Evolutionary conservation across 2,113 vertebrate genomes (phyloP).

Genomic region (Phalacrocorax aristotelis): DNA sequence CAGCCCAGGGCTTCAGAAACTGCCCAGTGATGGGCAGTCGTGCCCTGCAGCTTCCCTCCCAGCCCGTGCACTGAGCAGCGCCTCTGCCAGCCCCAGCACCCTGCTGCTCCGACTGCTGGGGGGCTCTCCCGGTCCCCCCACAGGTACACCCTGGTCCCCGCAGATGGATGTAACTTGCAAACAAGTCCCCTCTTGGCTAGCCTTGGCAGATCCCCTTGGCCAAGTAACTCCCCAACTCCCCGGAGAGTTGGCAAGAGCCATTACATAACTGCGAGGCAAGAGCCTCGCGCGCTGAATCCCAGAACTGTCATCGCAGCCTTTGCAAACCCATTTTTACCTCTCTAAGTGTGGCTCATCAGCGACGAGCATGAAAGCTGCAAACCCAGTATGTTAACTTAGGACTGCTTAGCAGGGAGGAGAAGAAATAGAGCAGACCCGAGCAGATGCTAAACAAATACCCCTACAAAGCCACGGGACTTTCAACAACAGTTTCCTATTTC

Average conservation of each 20-base stretch:
- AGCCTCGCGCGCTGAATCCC: background rate
- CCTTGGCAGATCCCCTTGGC: background rate
- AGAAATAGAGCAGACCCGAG: background rate
- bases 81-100: background rate
- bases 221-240: background rate
- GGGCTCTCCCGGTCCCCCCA: fast-evolving
- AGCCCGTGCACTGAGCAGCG: fast-evolving
- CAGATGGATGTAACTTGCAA: fast-evolving
- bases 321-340: slow-evolving; percentile 49
- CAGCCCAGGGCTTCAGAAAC: background rate
- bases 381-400: background rate
- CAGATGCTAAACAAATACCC: background rate
- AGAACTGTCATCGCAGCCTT: slow-evolving; percentile 51
- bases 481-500: background rate
- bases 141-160: fast-evolving
- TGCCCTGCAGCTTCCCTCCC: background rate
- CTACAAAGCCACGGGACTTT: background rate
- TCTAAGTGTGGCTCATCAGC: slow-evolving; percentile 18
- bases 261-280: background rate
- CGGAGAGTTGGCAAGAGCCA: background rate
- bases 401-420: background rate
- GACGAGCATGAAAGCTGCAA: background rate
- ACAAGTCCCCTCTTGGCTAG: fast-evolving
- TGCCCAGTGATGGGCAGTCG: fast-evolving
- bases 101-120: fast-evolving